These are phyloP conservation scores for Eleutherodactylus coqui DNA, from an alignment of 2,797 vertebrate genomes.

Conservation along the genomic window DNA sequence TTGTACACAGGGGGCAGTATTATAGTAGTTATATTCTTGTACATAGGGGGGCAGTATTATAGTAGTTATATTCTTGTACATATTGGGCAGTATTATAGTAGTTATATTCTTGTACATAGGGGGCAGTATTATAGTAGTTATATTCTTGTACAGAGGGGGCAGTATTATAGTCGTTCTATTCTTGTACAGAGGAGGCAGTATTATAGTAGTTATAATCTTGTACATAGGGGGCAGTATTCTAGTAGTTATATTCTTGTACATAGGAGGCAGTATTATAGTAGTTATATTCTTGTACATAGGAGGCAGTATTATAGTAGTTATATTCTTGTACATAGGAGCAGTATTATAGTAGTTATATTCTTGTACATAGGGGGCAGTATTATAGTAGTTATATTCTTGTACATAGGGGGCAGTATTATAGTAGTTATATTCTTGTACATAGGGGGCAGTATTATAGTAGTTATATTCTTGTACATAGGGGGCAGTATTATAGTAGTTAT, in stretches of 20 bases:
- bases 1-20: not conserved
- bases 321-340: not conserved
- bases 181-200: too few species aligned
- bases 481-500: not conserved
- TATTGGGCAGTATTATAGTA: not conserved
- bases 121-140: not conserved
- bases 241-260: too few species aligned
- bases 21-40: slow-evolving; percentile 11
- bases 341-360: not conserved
- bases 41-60: not conserved
- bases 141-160: not conserved
- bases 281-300: too few species aligned
- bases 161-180: not conserved
- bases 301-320: slow-evolving; percentile 1
- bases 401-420: not conserved
- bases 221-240: too few species aligned
- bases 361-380: not conserved
- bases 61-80: too few species aligned
- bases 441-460: not conserved
- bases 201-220: too few species aligned
- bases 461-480: not conserved
- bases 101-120: not conserved
- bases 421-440: not conserved
- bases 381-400: not conserved
- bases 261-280: too few species aligned